A percentile compares a stretch with the other conserved stretches of the same genome.
Evolutionary conservation across 2,888 invertebrate genomes (phyloP).

Genomic region (Quadroppia sp.): DNA sequence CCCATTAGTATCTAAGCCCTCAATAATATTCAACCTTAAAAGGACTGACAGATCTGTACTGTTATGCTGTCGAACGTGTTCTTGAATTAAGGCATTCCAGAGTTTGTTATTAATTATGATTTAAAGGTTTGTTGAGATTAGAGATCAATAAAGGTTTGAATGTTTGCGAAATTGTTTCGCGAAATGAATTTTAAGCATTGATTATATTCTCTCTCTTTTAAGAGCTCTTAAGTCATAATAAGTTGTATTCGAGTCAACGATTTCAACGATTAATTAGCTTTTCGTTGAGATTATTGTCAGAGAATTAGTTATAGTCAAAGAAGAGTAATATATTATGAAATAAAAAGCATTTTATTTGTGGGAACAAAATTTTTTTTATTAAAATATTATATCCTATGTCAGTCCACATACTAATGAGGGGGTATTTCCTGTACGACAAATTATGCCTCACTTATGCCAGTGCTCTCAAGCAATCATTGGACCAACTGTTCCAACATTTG

Average conservation of each 20-base stretch:
- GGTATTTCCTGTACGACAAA: conserved; percentile 7
- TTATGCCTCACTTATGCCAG: background rate
- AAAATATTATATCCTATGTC: too few species aligned
- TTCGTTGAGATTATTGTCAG: too few species aligned
- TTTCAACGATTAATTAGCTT: too few species aligned
- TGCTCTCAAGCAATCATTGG: background rate
- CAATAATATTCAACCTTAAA: background rate
- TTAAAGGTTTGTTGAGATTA: too few species aligned
- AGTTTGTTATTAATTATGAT: background rate
- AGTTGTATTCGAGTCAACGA: too few species aligned
- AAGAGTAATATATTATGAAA: too few species aligned
- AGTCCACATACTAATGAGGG: too few species aligned
- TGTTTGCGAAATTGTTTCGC: too few species aligned
- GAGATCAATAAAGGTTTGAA: too few species aligned
- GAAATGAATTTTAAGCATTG: too few species aligned
- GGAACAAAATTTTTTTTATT: too few species aligned
- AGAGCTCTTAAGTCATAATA: background rate
- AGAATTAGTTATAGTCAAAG: too few species aligned
- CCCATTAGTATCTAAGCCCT: background rate
- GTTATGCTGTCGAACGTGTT: background rate
- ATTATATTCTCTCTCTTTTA: background rate
- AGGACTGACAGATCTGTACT: background rate
- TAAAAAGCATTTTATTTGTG: background rate
- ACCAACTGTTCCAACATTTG: background rate
- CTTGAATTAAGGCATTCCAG: background rate